Conservation (phyloP, 1,140 invertebrate genomes). For the Nebria ingens region DNA sequence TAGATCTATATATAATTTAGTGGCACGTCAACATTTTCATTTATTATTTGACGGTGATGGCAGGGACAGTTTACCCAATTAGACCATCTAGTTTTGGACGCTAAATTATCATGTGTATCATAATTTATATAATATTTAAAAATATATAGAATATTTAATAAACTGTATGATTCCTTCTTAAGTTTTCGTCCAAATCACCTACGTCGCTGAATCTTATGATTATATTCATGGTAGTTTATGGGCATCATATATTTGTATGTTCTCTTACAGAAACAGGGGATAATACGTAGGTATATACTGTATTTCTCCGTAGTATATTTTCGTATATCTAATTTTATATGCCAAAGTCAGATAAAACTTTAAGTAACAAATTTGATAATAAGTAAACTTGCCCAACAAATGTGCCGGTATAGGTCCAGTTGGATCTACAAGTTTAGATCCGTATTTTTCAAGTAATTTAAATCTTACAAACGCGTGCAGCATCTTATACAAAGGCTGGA, state of each 20-base stretch:
- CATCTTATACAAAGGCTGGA: constrained; percentile 53
- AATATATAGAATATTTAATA: not conserved
- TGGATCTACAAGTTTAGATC: constrained; percentile 27
- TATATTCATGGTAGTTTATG: not conserved
- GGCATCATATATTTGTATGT: not conserved
- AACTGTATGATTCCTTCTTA: not conserved
- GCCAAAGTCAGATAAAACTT: constrained; percentile 2
- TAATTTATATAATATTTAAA: constrained; percentile 2
- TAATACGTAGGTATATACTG: not conserved
- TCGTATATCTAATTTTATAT: not conserved
- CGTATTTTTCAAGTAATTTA: constrained; percentile 39
- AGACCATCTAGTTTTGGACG: too few species aligned
- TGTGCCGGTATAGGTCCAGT: constrained; percentile 56
- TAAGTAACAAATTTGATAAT: too few species aligned
- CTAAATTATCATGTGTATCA: not conserved
- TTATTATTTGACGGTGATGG: too few species aligned
- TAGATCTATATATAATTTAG: too few species aligned
- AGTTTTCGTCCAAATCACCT: too few species aligned
- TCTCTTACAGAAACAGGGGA: not conserved
- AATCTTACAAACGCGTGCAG: constrained; percentile 58
- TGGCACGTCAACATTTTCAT: too few species aligned
- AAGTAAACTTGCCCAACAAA: constrained; percentile 52
- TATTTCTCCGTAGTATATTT: not conserved
- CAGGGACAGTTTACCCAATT: too few species aligned
- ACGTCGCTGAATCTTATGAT: too few species aligned